Conservation (phyloP, 1,140 invertebrate genomes). For the Popillia japonica region DNA sequence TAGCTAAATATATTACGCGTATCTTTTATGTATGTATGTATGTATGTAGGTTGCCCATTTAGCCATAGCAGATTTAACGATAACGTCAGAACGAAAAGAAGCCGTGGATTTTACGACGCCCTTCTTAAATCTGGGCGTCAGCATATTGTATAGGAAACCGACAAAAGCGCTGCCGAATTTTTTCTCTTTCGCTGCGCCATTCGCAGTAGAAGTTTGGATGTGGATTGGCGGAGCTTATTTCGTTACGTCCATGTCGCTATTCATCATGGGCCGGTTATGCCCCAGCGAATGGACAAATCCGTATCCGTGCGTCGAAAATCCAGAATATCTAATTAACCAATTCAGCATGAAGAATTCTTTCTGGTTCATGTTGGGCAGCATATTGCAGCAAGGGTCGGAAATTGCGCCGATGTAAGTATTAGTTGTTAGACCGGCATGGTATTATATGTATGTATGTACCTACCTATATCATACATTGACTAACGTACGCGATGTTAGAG, state of each 20-base stretch:
- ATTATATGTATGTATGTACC: too few species aligned
- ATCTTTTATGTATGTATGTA: too few species aligned
- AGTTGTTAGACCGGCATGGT: too few species aligned
- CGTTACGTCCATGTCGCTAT: conserved; percentile 80
- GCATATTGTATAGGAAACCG: conserved; percentile 85
- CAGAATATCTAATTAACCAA: conserved; percentile 79
- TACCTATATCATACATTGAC: too few species aligned
- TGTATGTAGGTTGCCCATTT: conserved; percentile 67
- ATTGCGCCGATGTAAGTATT: conserved; percentile 76
- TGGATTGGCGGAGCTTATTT: conserved; percentile 80
- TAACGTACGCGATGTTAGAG: conserved; percentile 65
- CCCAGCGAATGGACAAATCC: conserved; percentile 86
- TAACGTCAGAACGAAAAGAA: conserved; percentile 85
- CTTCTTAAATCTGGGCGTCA: conserved; percentile 88
- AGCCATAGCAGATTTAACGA: conserved; percentile 82
- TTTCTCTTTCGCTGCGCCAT: conserved; percentile 90
- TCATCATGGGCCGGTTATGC: conserved; percentile 79
- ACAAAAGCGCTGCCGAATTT: conserved; percentile 80
- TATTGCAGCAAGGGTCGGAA: conserved; percentile 88
- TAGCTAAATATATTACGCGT: too few species aligned
- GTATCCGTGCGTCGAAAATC: conserved; percentile 80
- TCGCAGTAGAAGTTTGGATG: conserved; percentile 82
- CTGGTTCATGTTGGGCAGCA: conserved; percentile 82
- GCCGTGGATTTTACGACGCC: conserved; percentile 93
- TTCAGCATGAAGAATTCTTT: conserved; percentile 84